Conservation (phyloP, 2,113 vertebrate species). For the Otocyon megalotis region DNA sequence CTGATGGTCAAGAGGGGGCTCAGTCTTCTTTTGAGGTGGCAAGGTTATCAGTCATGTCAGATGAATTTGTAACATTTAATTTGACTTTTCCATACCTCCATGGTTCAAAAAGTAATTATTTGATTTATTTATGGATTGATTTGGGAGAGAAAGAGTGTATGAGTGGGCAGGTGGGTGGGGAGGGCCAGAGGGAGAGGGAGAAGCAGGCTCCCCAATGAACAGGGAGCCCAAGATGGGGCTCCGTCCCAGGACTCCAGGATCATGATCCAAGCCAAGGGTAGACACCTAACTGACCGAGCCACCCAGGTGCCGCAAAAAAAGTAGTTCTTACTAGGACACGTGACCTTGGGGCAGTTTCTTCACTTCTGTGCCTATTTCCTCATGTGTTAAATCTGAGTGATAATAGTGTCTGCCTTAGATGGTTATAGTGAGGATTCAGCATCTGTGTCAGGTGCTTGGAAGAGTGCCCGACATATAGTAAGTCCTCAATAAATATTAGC, state of each 20-base stretch:
- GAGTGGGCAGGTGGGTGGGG: no score
- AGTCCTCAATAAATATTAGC: constrained; percentile 67
- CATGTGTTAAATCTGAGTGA: constrained; percentile 36
- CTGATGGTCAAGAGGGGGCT: neutral
- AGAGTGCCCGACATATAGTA: neutral
- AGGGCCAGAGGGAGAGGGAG: neutral
- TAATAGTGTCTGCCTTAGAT: neutral
- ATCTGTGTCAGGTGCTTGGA: constrained; percentile 42
- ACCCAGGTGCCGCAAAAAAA: neutral
- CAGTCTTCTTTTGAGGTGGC: neutral
- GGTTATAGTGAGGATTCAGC: neutral
- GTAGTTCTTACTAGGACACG: constrained; percentile 28
- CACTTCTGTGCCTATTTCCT: neutral
- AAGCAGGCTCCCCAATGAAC: no score
- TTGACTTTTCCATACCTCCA: neutral
- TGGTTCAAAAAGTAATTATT: neutral
- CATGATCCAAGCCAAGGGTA: neutral
- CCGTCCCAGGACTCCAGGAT: neutral
- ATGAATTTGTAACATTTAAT: neutral
- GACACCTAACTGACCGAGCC: neutral
- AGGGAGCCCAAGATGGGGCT: neutral
- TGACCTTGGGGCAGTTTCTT: neutral
- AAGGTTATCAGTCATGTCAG: neutral
- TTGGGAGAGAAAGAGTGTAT: no score
- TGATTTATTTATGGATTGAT: neutral